phyloP scores from a whole-genome alignment of 30 jellyfish, hydroid and myxozoan species.

The Calvadosia cruxmelitensis region DNA sequence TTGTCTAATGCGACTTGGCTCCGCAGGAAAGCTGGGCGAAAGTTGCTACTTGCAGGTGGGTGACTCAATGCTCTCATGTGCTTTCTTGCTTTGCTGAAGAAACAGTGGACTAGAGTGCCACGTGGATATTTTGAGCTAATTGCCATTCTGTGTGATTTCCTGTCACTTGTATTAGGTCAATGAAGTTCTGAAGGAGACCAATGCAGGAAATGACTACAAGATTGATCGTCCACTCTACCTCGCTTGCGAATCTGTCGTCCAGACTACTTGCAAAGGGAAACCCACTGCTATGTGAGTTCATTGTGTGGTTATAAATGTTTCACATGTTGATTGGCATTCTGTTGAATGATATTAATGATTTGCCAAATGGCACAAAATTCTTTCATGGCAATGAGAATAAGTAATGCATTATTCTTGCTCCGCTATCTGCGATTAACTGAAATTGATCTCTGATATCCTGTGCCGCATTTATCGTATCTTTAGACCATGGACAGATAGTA shows the following conservation, averaged over 20 bases:
- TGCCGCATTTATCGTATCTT: no score
- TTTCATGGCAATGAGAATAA: no score
- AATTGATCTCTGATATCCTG: no score
- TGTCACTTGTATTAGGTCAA: constrained; percentile 32
- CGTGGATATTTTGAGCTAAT: not conserved
- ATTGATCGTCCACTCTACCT: constrained; percentile 69
- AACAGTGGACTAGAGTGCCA: not conserved
- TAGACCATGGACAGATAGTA: no score
- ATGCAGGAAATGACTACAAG: constrained; percentile 80
- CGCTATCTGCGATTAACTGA: no score
- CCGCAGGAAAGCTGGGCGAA: constrained; percentile 14
- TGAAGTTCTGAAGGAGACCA: constrained; percentile 85
- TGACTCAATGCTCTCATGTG: no score
- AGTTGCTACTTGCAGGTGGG: constrained; percentile 69
- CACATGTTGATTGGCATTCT: no score
- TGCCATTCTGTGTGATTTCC: not conserved
- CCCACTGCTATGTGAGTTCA: constrained; percentile 51
- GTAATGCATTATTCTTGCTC: no score
- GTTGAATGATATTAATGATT: no score
- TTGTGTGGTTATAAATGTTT: no score
- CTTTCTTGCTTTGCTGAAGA: no score
- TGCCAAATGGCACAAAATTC: no score
- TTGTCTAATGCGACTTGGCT: constrained; percentile 71
- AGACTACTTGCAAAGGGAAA: constrained; percentile 54
- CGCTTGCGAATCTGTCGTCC: constrained; percentile 70